phyloP scores from a whole-genome alignment of 1,140 invertebrate genomes.

The Zaprionus inermis region DNA sequence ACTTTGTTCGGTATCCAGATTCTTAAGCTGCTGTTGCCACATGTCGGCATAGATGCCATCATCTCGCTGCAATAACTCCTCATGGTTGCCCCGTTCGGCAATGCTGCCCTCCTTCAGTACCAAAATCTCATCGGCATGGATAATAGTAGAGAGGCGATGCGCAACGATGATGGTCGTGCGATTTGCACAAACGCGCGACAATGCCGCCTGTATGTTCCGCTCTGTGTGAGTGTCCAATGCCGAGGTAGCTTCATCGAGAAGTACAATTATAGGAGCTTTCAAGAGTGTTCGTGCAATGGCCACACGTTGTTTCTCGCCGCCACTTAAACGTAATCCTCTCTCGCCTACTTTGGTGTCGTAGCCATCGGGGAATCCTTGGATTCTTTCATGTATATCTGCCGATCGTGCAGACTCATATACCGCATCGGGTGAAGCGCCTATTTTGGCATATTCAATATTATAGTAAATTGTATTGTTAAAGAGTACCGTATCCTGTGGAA shows the following conservation, averaged over 20 bases:
- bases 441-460: constrained; percentile 97
- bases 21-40: constrained; percentile 94
- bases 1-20: constrained; percentile 76
- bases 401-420: constrained; percentile 94
- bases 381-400: constrained; percentile 97
- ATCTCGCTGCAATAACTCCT: constrained; percentile 88
- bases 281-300: constrained; percentile 95
- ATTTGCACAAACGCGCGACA: constrained; percentile 91
- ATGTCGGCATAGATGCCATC: constrained; percentile 92
- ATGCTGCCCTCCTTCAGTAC: constrained; percentile 96
- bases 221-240: constrained; percentile 94
- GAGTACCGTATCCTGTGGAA: constrained; percentile 98
- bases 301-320: constrained; percentile 97
- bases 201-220: constrained; percentile 92
- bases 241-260: constrained; percentile 96
- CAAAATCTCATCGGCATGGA: constrained; percentile 96
- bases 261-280: constrained; percentile 93
- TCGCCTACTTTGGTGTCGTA: constrained; percentile 95
- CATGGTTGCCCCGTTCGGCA: constrained; percentile 95
- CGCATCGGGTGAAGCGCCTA: constrained; percentile 91
- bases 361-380: constrained; percentile 94
- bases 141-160: constrained; percentile 96
- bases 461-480: constrained; percentile 98
- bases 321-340: constrained; percentile 91
- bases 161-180: constrained; percentile 96